phyloP scores from a whole-genome alignment of 2,113 vertebrate species.

The Mormyrus lacerda region DNA sequence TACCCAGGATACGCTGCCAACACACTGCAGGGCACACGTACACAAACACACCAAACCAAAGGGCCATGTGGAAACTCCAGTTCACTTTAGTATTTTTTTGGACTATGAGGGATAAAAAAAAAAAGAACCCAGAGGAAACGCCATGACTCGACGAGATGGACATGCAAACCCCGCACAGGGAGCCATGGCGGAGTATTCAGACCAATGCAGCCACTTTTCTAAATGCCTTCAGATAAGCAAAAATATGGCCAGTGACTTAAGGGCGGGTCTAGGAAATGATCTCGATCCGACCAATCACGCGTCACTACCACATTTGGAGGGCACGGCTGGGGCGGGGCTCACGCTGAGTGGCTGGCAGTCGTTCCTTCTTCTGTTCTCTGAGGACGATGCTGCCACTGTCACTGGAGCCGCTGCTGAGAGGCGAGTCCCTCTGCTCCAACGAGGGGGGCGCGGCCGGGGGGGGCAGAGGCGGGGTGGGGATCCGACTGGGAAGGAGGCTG shows the following conservation, averaged over 20 bases:
- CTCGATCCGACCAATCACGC: background rate
- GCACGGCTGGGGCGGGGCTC: constrained; percentile 20
- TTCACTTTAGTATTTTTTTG: background rate
- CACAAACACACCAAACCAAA: background rate
- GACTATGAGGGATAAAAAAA: too few relatives aligned
- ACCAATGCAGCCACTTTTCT: background rate
- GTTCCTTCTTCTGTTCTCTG: constrained; percentile 65
- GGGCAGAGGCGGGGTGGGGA: constrained; percentile 46
- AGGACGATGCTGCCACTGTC: constrained; percentile 56
- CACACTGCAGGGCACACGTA: background rate
- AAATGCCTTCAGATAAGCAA: background rate
- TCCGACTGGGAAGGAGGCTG: constrained; percentile 45
- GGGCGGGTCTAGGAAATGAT: background rate
- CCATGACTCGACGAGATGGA: too few relatives aligned
- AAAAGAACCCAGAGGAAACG: too few relatives aligned
- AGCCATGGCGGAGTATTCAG: background rate
- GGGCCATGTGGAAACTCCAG: background rate
- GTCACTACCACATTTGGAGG: background rate
- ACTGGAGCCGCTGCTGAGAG: constrained; percentile 68
- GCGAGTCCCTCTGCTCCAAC: constrained; percentile 32
- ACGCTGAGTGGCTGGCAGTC: constrained; percentile 53
- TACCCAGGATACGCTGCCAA: background rate
- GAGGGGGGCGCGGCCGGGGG: constrained; percentile 44
- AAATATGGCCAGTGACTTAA: background rate
- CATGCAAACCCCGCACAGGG: too few relatives aligned